Conservation (phyloP, 2,797 vertebrate genomes). For the Phaenicophaeus curvirostris region DNA sequence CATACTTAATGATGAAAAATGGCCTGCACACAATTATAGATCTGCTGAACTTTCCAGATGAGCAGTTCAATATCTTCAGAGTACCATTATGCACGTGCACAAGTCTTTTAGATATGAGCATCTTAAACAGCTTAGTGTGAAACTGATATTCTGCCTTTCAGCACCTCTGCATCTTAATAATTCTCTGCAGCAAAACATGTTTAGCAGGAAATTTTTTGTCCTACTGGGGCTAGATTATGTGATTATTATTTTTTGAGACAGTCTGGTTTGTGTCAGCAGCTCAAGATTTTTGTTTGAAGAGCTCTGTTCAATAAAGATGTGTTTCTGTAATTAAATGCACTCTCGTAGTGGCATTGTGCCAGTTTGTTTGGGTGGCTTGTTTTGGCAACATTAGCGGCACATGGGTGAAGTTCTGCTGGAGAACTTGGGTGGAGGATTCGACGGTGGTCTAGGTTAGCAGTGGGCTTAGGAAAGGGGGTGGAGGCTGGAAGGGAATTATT, state of each 20-base stretch:
- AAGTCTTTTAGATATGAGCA: neutral
- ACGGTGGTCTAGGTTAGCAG: slow-evolving; percentile 23
- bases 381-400: slow-evolving; percentile 1
- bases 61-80: neutral
- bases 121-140: neutral
- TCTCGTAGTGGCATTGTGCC: neutral
- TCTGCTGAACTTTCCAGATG: neutral
- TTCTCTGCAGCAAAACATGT: neutral
- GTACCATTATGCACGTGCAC: neutral
- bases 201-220: neutral
- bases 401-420: neutral
- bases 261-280: neutral
- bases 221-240: neutral
- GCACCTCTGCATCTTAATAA: neutral
- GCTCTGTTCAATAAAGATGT: neutral
- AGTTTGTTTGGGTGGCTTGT: slow-evolving; percentile 46
- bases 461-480: neutral
- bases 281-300: neutral
- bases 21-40: neutral
- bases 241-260: neutral
- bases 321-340: neutral
- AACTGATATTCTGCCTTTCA: slow-evolving; percentile 2
- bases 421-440: neutral
- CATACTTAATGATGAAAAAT: neutral
- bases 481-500: neutral